Evolutionary conservation across 2,888 invertebrate species (phyloP), one percentile per base, ranked within the genome.

Genomic region (Hirtodrosophila alboralis): DNA sequence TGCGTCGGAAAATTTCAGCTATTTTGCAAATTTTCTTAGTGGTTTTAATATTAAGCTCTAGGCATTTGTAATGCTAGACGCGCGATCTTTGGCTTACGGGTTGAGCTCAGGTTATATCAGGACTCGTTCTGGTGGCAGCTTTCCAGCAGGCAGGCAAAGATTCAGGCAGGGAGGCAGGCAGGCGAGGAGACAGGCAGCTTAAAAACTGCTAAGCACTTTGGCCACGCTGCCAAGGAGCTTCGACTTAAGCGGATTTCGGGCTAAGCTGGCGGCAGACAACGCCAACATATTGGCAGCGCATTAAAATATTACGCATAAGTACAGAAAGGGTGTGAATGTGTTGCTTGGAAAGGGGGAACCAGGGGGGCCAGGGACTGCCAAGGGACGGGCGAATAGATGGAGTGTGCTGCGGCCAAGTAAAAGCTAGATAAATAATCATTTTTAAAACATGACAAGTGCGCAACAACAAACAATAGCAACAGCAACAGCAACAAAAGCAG

Each of bases 1-100:
- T 69, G 59, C 64, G 48, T 37, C 61, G 56, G 63, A 59, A 62
- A 62, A 72, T 72, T 72, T 69, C 65, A 84, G 69, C 70, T 70
- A 69, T 84, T 80, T 75, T 48, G 67, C 69, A 84, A 86, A 84
- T 77, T 83, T 84, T 69, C 78, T 84, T 84, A 86, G 81, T 77
- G 81, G 72, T 86, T 81, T 81, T 65, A 63, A 77, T 79, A 76
- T 76, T 74, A 79, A 86, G 71, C 80, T 65, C 54, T 36, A 66
- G 58, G 71, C 54, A 63, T 68, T 61, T 75, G 75, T 75, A 70
- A 75, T 44, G 66, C 57, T 72, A 75, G 79, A 70, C 51, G 59
- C 65, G 57, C 67, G 73, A 74, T 74, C 75, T 75, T 62, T 62
- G 47, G 58, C 74, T 56, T 57, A 36, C 21, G 18, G 62, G 52